Evolutionary conservation across 2,113 vertebrate genomes (phyloP), one percentile per base, ranked within the genome.

Genomic region (Hystrix brachyura): DNA sequence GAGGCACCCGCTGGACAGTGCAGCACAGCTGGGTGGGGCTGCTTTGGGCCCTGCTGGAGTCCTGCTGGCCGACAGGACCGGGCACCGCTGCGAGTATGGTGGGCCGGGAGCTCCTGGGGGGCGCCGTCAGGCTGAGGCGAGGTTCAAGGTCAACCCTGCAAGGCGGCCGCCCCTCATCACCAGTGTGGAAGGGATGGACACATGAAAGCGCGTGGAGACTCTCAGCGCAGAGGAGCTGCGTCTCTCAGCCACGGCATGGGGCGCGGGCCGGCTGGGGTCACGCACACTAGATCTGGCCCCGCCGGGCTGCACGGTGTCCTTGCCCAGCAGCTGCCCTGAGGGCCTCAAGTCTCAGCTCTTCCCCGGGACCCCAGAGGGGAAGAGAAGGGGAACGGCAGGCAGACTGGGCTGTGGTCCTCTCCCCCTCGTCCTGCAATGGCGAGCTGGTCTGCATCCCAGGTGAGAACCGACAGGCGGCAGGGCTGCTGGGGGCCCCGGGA

Each of bases 401-500:
- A 29, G 23, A 46, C 15, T 15, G 19, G 51, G 43, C 48, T 18
- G 3, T 4, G 10, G 15, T 29, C 13, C 65, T 59, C 34, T 74
- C 21, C n/a, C 32, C 46, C 64, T 72, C 10, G 1, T 53, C 43
- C 78, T 59, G 71, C 1, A 43, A 57, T 32, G 82, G 64, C 5
- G 17, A 14, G 4, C 0, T 5, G 15, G 51, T 19, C 18, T 7
- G 1, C 19, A 4, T 89, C 17, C 62, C 43, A 0, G 12, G 5
- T 2, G 14, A 19, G 55, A 60, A 48, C 23, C 23, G 13, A 14
- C 3, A 14, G 5, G 38, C 83, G 38, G 87, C 23, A 60, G 48
- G 5, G 13, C 12, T 0, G 48, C 13, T 34, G 71, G 21, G 25
- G 64, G 62, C 27, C 21, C 19, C 25, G 21, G 57, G 53, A 8